Evolutionary conservation across 2,888 invertebrate genomes (phyloP).

Genomic region (Ptychoptera albimana): DNA sequence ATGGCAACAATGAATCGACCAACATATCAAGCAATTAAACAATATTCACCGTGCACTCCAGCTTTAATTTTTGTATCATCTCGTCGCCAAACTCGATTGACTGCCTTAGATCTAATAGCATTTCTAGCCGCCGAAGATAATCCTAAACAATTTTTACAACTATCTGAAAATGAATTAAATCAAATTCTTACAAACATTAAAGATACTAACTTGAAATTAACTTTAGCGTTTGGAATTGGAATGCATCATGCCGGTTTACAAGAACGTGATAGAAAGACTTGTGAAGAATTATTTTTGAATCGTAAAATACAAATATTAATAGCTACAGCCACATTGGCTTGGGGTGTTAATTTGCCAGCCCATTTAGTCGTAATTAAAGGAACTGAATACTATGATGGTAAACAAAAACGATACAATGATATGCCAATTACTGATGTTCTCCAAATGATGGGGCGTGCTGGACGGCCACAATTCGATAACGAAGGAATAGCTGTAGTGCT

Average conservation of each 20-base stretch:
- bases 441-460: constrained; percentile 99
- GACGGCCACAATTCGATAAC: constrained; percentile 92
- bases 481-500: constrained; percentile 76
- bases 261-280: constrained; percentile 76
- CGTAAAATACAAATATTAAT: constrained; percentile 93
- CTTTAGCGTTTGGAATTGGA: constrained; percentile 93
- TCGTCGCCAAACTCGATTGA: constrained; percentile 87
- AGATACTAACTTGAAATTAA: constrained; percentile 83
- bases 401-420: constrained; percentile 90
- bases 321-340: constrained; percentile 93
- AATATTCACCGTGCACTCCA: constrained; percentile 84
- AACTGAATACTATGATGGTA: constrained; percentile 97
- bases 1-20: constrained; percentile 99
- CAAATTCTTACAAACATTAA: constrained; percentile 51
- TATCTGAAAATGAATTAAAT: constrained; percentile 74
- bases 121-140: constrained; percentile 80
- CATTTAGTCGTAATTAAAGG: constrained; percentile 97
- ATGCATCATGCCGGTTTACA: constrained; percentile 97
- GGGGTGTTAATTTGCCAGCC: constrained; percentile 99
- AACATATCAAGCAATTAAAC: constrained; percentile 85
- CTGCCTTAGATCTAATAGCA: constrained; percentile 87
- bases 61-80: constrained; percentile 92
- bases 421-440: constrained; percentile 99
- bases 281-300: constrained; percentile 87
- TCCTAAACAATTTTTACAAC: constrained; percentile 89